Evolutionary conservation across 2,888 invertebrate genomes (phyloP).

Genomic region (Unio delphinus): DNA sequence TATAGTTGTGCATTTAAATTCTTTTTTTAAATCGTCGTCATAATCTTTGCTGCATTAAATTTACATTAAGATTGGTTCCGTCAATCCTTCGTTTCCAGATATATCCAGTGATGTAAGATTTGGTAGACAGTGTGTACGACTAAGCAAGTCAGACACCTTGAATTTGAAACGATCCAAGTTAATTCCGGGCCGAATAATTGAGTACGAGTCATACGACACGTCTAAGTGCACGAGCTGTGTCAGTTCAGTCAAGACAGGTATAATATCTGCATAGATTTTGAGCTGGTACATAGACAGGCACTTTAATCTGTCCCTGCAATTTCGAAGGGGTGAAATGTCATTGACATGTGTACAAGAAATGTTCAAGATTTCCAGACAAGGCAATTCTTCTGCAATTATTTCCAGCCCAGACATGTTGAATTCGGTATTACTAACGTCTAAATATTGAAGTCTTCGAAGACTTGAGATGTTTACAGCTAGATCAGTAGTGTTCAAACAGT

Average conservation of each 20-base stretch:
- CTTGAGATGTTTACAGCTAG: conserved; percentile 77
- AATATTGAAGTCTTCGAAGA: conserved; percentile 74
- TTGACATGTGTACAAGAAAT: conserved; percentile 78
- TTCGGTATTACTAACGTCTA: conserved; percentile 80
- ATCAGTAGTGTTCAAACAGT: conserved; percentile 77
- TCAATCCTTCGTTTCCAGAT: conserved; percentile 76
- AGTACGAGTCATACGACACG: conserved; percentile 74
- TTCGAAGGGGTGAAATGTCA: conserved; percentile 76
- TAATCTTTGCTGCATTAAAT: conserved; percentile 54
- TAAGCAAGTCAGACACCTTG: conserved; percentile 52
- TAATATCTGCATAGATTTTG: conserved; percentile 70
- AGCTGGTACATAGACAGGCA: conserved; percentile 77
- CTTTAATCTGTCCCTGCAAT: conserved; percentile 75
- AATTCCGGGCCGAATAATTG: conserved; percentile 57
- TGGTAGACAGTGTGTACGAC: conserved; percentile 70
- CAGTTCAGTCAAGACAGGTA: conserved; percentile 74
- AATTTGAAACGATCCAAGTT: conserved; percentile 71
- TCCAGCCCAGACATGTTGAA: conserved; percentile 78
- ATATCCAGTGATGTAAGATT: conserved; percentile 78
- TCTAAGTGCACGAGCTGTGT: conserved; percentile 75
- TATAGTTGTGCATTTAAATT: no score
- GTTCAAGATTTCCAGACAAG: conserved; percentile 77
- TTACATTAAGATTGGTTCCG: conserved; percentile 71
- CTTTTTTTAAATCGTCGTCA: neutral
- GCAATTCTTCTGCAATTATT: conserved; percentile 79